Conservation (phyloP, 2,113 vertebrate genomes). For the Pogonocichla stellata region DNA sequence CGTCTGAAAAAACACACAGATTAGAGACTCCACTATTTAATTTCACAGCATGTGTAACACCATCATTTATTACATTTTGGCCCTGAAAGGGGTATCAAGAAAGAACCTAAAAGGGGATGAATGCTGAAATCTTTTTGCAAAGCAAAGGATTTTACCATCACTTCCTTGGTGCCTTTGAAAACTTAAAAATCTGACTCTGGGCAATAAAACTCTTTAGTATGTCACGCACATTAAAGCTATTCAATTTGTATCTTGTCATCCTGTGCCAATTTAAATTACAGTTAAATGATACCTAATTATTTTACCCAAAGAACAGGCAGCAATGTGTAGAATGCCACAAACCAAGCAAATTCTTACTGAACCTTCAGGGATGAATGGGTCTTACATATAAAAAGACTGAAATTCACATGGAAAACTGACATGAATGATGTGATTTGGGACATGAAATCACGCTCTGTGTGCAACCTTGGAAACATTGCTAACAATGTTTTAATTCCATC, state of each 20-base stretch:
- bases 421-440: neutral
- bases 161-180: neutral
- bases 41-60: neutral
- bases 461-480: neutral
- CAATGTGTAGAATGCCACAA: neutral
- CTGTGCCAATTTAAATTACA: neutral
- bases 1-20: slow-evolving; percentile 16
- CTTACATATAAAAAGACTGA: neutral
- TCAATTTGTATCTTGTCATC: neutral
- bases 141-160: neutral
- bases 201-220: neutral
- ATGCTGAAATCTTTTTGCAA: neutral
- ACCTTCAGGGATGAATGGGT: neutral
- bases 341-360: neutral
- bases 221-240: neutral
- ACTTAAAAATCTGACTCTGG: neutral
- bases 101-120: neutral
- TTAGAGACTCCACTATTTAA: neutral
- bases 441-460: neutral
- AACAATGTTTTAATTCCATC: neutral
- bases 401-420: neutral
- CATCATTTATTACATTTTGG: neutral
- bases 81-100: neutral
- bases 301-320: neutral
- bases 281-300: neutral